Evolutionary conservation across 2,113 vertebrate species (phyloP).

Genomic region (Myotis brandtii): DNA sequence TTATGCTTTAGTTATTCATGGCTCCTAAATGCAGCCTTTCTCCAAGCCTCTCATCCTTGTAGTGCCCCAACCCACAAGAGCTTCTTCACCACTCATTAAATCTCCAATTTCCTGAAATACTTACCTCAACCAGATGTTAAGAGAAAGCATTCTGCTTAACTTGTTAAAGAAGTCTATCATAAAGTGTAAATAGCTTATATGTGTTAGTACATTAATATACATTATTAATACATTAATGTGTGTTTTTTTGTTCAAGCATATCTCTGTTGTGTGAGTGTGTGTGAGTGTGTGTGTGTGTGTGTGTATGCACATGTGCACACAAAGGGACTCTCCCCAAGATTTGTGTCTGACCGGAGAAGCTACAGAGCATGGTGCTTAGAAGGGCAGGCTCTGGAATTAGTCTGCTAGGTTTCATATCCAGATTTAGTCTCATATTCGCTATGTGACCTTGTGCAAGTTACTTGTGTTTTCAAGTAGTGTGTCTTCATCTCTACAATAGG

Average conservation of each 20-base stretch:
- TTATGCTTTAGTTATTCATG: neutral
- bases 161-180: neutral
- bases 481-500: neutral
- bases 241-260: neutral
- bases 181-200: neutral
- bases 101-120: constrained; percentile 9
- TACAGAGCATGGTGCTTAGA: neutral
- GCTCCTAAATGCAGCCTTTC: neutral
- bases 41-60: neutral
- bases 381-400: neutral
- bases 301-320: too few relatives aligned
- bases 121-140: neutral
- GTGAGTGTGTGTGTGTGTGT: neutral
- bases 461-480: neutral
- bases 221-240: neutral
- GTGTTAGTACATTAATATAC: neutral
- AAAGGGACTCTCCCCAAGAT: neutral
- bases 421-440: neutral
- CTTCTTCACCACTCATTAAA: constrained; percentile 9
- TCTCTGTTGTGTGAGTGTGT: neutral
- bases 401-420: neutral
- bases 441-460: neutral
- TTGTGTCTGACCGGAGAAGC: neutral
- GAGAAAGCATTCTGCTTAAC: constrained; percentile 14
- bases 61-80: neutral